These are phyloP conservation scores for Brachyistius frenatus DNA, from an alignment of 2,113 vertebrate species.

Conservation along the genomic window DNA sequence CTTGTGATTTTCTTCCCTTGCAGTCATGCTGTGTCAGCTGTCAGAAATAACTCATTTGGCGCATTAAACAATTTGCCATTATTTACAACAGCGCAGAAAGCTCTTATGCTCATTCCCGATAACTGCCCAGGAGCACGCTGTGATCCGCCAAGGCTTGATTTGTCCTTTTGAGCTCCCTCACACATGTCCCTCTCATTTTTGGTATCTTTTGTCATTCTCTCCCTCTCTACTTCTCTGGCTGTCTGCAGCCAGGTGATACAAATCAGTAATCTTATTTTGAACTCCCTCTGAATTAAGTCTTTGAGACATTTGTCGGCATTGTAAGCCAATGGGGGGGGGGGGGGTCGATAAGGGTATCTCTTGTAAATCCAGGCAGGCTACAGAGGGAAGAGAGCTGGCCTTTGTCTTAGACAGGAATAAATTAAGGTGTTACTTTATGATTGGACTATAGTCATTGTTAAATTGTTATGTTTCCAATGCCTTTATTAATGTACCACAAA, in stretches of 20 bases:
- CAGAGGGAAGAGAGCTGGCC: constrained; percentile 43
- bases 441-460: constrained; percentile 2
- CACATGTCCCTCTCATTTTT: constrained; percentile 48
- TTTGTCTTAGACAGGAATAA: constrained; percentile 46
- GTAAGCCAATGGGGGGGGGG: constrained; percentile 66
- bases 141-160: constrained; percentile 57
- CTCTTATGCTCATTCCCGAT: constrained; percentile 35
- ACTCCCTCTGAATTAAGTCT: constrained; percentile 83
- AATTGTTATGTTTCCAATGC: constrained; percentile 11
- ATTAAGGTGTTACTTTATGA: constrained; percentile 39
- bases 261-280: constrained; percentile 85
- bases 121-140: constrained; percentile 48
- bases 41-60: constrained; percentile 76
- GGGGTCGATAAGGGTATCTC: constrained; percentile 78
- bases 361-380: constrained; percentile 72
- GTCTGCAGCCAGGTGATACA: constrained; percentile 80
- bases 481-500: background rate
- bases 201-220: constrained; percentile 60
- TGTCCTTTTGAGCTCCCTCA: constrained; percentile 61
- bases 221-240: constrained; percentile 27
- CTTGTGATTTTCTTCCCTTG: constrained; percentile 41
- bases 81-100: constrained; percentile 70
- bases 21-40: constrained; percentile 66
- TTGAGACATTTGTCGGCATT: constrained; percentile 83
- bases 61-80: constrained; percentile 79